Evolutionary conservation across 2,888 invertebrate species (phyloP).

Genomic region (Diadegma fenestrale): DNA sequence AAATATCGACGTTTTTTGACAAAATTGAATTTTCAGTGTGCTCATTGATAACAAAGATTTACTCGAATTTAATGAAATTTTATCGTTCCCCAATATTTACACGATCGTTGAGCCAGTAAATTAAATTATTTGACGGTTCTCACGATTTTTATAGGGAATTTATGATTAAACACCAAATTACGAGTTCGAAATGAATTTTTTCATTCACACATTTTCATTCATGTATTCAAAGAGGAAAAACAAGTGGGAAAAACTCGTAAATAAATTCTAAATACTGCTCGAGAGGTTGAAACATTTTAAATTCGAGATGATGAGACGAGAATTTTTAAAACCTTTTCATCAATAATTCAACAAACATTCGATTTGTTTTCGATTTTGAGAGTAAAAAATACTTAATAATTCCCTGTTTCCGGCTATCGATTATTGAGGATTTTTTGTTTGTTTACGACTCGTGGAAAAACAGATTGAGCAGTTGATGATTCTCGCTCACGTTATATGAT

Average conservation of each 20-base stretch:
- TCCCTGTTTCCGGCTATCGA: background rate
- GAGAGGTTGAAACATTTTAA: too few species aligned
- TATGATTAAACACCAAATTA: background rate
- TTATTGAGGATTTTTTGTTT: background rate
- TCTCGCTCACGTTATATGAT: conserved; percentile 11
- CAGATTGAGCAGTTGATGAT: conserved; percentile 10
- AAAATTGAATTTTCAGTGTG: too few species aligned
- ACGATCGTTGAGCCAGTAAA: background rate
- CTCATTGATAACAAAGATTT: too few species aligned
- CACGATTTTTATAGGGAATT: background rate
- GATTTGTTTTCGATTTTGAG: background rate
- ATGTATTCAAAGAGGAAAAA: too few species aligned
- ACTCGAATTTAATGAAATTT: background rate
- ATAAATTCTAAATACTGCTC: too few species aligned
- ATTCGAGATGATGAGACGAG: too few species aligned
- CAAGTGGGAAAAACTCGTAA: too few species aligned
- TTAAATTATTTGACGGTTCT: background rate
- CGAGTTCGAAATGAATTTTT: background rate
- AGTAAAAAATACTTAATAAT: background rate
- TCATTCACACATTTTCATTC: too few species aligned
- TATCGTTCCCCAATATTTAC: background rate
- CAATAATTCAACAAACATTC: background rate
- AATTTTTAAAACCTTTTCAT: too few species aligned
- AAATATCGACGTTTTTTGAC: too few species aligned
- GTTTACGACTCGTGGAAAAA: conserved; percentile 12